Evolutionary conservation across 2,888 invertebrate species (phyloP).

Genomic region (Phyllotreta cruciferae): DNA sequence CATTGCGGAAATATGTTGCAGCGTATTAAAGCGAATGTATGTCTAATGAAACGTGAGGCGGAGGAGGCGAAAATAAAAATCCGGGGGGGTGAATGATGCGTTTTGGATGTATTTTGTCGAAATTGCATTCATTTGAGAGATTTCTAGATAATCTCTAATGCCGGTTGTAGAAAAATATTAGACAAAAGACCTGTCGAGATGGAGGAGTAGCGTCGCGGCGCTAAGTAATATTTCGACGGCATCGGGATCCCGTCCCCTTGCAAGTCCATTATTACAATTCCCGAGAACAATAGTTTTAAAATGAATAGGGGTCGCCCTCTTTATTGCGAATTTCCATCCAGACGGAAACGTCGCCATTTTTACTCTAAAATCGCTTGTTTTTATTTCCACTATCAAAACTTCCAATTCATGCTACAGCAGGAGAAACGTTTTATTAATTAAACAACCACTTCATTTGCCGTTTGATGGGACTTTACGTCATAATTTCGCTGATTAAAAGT

Average conservation of each 20-base stretch:
- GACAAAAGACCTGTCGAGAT: slow-evolving; percentile 22
- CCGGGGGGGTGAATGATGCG: too few species aligned
- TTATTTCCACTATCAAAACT: too few species aligned
- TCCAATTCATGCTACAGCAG: too few species aligned
- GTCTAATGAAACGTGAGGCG: slow-evolving; percentile 23
- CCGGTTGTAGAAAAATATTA: slow-evolving; percentile 21
- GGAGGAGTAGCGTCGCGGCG: slow-evolving; percentile 7
- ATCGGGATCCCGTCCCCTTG: too few species aligned
- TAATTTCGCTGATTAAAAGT: too few species aligned
- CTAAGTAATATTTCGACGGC: slow-evolving; percentile 23
- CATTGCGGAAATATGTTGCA: slow-evolving; percentile 26
- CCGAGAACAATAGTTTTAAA: slow-evolving; percentile 31
- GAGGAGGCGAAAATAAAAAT: background rate
- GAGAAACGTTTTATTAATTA: too few species aligned
- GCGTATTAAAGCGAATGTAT: slow-evolving; percentile 24
- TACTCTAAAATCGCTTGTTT: too few species aligned
- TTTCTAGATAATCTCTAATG: slow-evolving; percentile 4
- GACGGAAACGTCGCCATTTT: too few species aligned
- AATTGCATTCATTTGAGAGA: too few species aligned
- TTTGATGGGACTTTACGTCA: too few species aligned
- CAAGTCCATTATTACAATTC: slow-evolving; percentile 33
- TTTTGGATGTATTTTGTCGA: too few species aligned
- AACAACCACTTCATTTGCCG: too few species aligned
- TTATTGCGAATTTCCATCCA: slow-evolving; percentile 3
- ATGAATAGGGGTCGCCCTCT: slow-evolving; percentile 30